phyloP scores from a whole-genome alignment of 2,113 vertebrate genomes.

The Oncorhynchus nerka region DNA sequence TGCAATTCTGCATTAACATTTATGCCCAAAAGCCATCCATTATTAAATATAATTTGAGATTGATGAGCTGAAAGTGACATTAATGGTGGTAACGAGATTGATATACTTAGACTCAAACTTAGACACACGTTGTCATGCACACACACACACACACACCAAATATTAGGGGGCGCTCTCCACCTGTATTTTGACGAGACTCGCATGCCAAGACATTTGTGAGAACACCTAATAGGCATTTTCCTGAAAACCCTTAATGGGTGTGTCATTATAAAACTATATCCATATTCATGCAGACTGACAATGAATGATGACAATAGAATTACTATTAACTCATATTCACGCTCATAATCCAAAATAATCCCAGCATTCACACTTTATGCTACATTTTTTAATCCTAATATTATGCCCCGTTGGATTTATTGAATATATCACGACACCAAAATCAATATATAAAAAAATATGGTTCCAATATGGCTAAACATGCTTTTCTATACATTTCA shows the following conservation, averaged over 20 bases:
- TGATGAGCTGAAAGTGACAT: slow-evolving; percentile 82
- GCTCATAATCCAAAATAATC: slow-evolving; percentile 11
- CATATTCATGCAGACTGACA: slow-evolving; percentile 35
- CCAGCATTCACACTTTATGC: not conserved
- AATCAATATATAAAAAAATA: slow-evolving; percentile 44
- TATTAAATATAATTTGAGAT: slow-evolving; percentile 79
- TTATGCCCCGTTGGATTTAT: slow-evolving; percentile 40
- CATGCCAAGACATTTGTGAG: too few species aligned
- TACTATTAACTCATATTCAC: slow-evolving; percentile 45
- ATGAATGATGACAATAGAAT: slow-evolving; percentile 32
- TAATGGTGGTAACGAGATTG: slow-evolving; percentile 79
- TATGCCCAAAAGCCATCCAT: slow-evolving; percentile 79
- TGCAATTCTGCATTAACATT: slow-evolving; percentile 78
- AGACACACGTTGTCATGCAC: slow-evolving; percentile 31
- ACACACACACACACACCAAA: not conserved
- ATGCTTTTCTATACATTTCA: not conserved
- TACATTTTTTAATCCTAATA: not conserved
- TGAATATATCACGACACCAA: slow-evolving; percentile 63
- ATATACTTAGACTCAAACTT: slow-evolving; percentile 70
- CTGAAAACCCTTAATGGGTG: not conserved
- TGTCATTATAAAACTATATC: slow-evolving; percentile 24
- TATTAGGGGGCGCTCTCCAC: not conserved
- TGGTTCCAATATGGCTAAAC: not conserved
- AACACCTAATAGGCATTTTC: not conserved
- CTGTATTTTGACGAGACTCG: not conserved